Base-by-base conservation (phyloP, 2,888 invertebrate genomes). In the Phoenoteleia sp. region DNA sequence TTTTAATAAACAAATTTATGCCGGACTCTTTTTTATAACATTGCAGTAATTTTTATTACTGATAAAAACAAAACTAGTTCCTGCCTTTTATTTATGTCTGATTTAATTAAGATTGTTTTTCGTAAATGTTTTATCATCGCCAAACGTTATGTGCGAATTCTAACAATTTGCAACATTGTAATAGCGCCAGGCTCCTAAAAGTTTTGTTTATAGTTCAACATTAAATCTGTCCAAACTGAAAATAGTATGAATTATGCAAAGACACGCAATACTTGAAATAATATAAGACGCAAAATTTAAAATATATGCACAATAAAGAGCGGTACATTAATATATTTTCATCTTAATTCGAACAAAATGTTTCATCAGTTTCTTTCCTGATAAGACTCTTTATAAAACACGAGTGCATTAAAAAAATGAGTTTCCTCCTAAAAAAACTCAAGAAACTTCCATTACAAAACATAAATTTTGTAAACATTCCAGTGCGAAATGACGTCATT, bases 391-490 rank as follows among this genome's bases (percentile, higher is more conserved):
- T 58, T 33, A 58, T 52, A 11, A 52, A 39, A 58, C 69, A 67
- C 17, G 15, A 67, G 76, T 69, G 29, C 77, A 77, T 77, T 77
- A 69, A 69, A 69, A 60, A 42, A 39, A 77, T 77, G 69, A 60
- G 33, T 69, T 77, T 45, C 23, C 67, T 60, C 19, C n/a, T 27
- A 69, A 36, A 77, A 77, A 42, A 49, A 69, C 25, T 21, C 54
- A 29, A 29, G 54, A 47, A 45, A 21, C 13, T 15, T 21, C 23
- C 5, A 13, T 1, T n/a, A 33, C 9, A 23, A 54, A 29, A 42
- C 21, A 23, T 29, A 64, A 21, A 47, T 74, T 74, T 72, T 25
- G 25, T 27, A 52, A 21, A 36, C 45, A 42, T 56, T 56, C 49
- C n/a, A n/a, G n/a, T n/a, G n/a, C n/a, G n/a, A n/a, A n/a, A n/a